phyloP scores from a whole-genome alignment of 2,113 vertebrate genomes.

The Elephas maximus region DNA sequence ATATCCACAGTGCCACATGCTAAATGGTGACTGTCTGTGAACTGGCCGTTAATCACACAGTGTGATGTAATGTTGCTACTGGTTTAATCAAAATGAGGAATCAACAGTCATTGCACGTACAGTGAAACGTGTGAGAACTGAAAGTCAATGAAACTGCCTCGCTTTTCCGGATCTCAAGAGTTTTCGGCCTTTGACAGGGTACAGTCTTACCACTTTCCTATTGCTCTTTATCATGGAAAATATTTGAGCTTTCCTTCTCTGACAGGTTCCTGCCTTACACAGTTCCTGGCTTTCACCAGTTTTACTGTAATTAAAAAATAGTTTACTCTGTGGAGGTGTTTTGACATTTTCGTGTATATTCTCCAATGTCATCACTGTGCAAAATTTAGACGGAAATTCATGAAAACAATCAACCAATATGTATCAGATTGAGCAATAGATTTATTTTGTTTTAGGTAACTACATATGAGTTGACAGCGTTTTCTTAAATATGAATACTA shows the following conservation, averaged over 20 bases:
- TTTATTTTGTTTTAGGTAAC: not conserved
- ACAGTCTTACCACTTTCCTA: too few species aligned
- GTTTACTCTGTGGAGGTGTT: rapidly evolving
- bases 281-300: too few species aligned
- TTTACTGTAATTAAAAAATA: not conserved
- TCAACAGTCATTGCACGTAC: not conserved
- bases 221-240: too few species aligned
- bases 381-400: not conserved
- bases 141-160: too few species aligned
- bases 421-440: not conserved
- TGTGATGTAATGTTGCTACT: not conserved
- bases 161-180: too few species aligned
- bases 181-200: too few species aligned
- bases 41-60: rapidly evolving
- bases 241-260: too few species aligned
- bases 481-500: not conserved
- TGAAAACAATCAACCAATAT: not conserved
- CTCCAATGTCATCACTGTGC: not conserved
- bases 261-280: too few species aligned
- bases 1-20: not conserved
- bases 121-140: too few species aligned
- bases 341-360: not conserved
- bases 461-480: not conserved
- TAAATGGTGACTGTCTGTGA: not conserved
- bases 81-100: not conserved